These are phyloP conservation scores for Nebria ingens DNA, from an alignment of 1,140 invertebrate genomes.

Conservation along the genomic window DNA sequence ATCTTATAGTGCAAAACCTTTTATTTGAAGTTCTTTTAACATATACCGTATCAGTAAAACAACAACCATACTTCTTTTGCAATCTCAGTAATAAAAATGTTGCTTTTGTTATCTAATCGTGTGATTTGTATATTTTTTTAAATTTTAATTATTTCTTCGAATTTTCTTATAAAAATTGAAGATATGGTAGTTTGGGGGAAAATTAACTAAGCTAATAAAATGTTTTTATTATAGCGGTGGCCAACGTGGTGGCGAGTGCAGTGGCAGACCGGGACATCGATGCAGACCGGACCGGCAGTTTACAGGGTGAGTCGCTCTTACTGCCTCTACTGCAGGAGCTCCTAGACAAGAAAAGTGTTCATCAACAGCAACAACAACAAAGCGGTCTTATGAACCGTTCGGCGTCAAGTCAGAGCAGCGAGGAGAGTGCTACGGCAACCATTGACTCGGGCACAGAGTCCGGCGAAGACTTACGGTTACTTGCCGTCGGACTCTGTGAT, in stretches of 20 bases:
- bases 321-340: constrained; percentile 50
- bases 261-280: constrained; percentile 32
- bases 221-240: constrained; percentile 40
- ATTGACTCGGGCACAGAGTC: constrained; percentile 56
- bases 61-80: no score
- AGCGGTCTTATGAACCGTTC: constrained; percentile 24
- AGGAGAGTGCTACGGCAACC: constrained; percentile 21
- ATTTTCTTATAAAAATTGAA: not conserved
- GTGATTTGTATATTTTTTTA: no score
- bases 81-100: no score
- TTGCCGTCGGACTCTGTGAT: constrained; percentile 32
- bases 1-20: no score
- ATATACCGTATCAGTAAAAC: no score
- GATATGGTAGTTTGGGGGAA: no score
- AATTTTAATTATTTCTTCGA: not conserved
- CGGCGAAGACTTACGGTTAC: constrained; percentile 46
- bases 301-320: constrained; percentile 45
- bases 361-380: constrained; percentile 14
- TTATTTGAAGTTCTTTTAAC: no score
- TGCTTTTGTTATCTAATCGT: no score
- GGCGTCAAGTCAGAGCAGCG: constrained; percentile 21
- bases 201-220: not conserved
- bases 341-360: constrained; percentile 27
- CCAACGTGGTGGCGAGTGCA: constrained; percentile 45
- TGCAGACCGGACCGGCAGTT: constrained; percentile 27